Conservation (phyloP, 1,140 invertebrate genomes). For the Cydia fagiglandana region DNA sequence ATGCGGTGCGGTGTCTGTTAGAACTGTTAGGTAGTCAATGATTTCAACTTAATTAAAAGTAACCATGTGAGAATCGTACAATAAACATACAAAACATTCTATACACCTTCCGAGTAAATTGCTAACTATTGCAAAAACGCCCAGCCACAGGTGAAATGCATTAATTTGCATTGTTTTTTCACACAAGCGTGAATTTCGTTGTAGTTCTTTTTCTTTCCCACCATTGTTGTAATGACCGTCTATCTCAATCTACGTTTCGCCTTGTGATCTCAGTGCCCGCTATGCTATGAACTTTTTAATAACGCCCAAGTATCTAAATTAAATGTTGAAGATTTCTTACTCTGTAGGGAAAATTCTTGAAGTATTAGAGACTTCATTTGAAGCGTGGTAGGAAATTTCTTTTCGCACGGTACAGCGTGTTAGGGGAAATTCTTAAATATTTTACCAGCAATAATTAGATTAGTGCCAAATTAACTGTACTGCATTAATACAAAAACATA, state of each 20-base stretch:
- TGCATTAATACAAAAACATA: slow-evolving; percentile 24
- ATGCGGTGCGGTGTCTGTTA: background rate
- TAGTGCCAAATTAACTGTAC: background rate
- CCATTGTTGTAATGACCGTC: slow-evolving; percentile 54
- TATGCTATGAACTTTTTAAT: slow-evolving; percentile 28
- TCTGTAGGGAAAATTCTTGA: background rate
- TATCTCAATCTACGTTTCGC: slow-evolving; percentile 36
- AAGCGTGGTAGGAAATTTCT: too few species aligned
- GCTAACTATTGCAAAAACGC: slow-evolving; percentile 26
- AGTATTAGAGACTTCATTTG: background rate
- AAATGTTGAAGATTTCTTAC: background rate
- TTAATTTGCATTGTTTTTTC: slow-evolving; percentile 60
- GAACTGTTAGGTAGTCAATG: background rate
- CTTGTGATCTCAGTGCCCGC: slow-evolving; percentile 7
- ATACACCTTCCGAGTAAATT: slow-evolving; percentile 26
- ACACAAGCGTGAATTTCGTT: slow-evolving; percentile 62
- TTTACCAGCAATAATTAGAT: too few species aligned
- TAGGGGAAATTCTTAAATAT: too few species aligned
- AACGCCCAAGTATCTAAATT: background rate
- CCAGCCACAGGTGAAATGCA: slow-evolving; percentile 45
- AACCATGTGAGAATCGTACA: background rate
- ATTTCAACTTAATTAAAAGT: background rate
- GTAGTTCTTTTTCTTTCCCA: slow-evolving; percentile 61
- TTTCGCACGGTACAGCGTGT: too few species aligned
- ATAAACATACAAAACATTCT: background rate